phyloP scores from a whole-genome alignment of 2,113 vertebrate genomes.

The Cyphotilapia sp. region DNA sequence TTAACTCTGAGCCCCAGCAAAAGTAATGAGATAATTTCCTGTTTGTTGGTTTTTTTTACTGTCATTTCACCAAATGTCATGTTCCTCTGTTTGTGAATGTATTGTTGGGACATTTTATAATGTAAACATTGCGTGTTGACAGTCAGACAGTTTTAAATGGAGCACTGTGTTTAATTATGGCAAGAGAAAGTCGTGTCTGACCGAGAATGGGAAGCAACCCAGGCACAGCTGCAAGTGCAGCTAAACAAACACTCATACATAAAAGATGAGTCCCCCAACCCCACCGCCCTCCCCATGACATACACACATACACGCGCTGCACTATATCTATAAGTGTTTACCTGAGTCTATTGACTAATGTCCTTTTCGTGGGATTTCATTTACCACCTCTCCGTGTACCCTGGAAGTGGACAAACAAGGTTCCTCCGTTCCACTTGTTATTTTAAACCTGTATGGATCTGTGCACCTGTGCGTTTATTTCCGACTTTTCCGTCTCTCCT shows the following conservation, averaged over 20 bases:
- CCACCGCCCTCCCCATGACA: neutral
- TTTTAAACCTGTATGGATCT: slow-evolving; percentile 2
- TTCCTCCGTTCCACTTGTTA: neutral
- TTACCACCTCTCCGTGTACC: neutral
- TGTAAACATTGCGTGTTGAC: neutral
- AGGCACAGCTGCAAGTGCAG: slow-evolving; percentile 59
- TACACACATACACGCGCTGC: neutral
- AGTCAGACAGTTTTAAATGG: neutral
- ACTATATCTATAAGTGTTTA: slow-evolving; percentile 16
- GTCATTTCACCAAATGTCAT: neutral
- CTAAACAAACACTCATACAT: slow-evolving; percentile 59
- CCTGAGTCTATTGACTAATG: slow-evolving; percentile 38
- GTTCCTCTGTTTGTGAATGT: neutral
- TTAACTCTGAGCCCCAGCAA: neutral
- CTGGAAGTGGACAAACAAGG: slow-evolving; percentile 19
- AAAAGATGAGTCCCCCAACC: slow-evolving; percentile 39
- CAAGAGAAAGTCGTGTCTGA: slow-evolving; percentile 32
- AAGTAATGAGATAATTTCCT: neutral
- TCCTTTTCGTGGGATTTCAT: slow-evolving; percentile 24
- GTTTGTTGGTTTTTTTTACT: neutral
- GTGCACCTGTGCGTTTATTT: neutral
- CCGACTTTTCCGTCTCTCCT: neutral
- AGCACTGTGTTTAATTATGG: neutral
- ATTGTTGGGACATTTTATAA: neutral
- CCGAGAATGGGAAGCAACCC: slow-evolving; percentile 44